These are phyloP conservation scores for Porites lutea DNA, from an alignment of 64 coral and sea anemone species.

Conservation along the genomic window DNA sequence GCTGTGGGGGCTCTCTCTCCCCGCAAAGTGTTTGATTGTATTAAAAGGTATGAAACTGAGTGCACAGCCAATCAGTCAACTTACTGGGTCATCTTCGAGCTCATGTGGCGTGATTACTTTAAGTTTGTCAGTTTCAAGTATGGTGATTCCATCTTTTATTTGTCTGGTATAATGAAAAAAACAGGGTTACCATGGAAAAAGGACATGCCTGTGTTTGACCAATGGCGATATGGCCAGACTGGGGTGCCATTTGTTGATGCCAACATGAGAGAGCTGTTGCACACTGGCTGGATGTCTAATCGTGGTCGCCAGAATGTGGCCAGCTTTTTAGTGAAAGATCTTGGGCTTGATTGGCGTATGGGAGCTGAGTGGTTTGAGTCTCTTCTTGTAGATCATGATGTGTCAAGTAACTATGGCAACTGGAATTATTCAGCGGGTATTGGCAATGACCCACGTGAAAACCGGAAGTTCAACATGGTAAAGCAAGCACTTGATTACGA, in stretches of 20 bases:
- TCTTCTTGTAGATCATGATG: conserved; percentile 79
- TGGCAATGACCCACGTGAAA: conserved; percentile 78
- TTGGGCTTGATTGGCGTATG: conserved; percentile 69
- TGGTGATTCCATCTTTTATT: conserved; percentile 62
- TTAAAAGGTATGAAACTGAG: conserved; percentile 55
- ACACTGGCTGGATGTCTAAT: conserved; percentile 79
- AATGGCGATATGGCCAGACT: conserved; percentile 62
- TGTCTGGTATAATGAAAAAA: conserved; percentile 43
- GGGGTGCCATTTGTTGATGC: conserved; percentile 75
- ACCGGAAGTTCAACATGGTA: conserved; percentile 80
- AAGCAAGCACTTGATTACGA: conserved; percentile 83
- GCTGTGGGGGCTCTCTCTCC: conserved; percentile 62
- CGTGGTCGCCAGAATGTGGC: conserved; percentile 76
- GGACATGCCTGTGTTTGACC: conserved; percentile 39
- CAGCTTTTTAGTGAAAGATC: conserved; percentile 76
- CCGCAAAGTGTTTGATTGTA: conserved; percentile 38
- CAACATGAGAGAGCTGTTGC: conserved; percentile 72
- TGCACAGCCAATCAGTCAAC: conserved; percentile 70
- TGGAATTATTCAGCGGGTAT: conserved; percentile 79
- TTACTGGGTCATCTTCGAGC: conserved; percentile 73
- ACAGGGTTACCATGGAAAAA: conserved; percentile 45
- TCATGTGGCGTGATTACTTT: conserved; percentile 77
- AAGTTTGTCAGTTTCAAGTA: conserved; percentile 70
- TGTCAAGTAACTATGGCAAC: conserved; percentile 80
- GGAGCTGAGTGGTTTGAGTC: conserved; percentile 84